Base-by-base conservation (phyloP, 1,140 invertebrate genomes). In the Brachionus paranguensis region DNA sequence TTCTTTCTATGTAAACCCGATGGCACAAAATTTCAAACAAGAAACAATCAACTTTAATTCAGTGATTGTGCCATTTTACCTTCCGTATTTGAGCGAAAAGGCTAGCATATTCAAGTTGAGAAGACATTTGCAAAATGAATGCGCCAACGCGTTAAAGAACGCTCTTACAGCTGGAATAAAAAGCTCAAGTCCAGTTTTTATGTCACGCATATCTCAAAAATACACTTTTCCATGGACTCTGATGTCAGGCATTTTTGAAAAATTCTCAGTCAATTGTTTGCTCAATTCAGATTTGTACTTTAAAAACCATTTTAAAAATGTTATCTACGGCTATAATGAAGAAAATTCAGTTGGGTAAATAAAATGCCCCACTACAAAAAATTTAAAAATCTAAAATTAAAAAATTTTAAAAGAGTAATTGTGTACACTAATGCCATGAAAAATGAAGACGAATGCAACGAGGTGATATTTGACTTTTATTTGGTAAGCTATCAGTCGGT, bases 271-370 rank as follows among this genome's bases (percentile, higher is more conserved):
- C 11, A 81, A 81, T 60, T 68, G 53, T 43, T n/a, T 81, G 11
- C 10, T 81, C 1, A 81, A 81, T 68, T 20, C 41, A 14, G 78
- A 81, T 60, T 45, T 81, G 7, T 45, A 64, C 27, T 81, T 37
- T 27, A 60, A 81, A 64, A 17, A 37, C 7, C 78, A 81, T 41
- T 81, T 14, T 64, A 81, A 81, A 64, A 68, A 81, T 81, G 20
- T 60, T 8, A 65, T 81, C 17, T 68, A 64, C 41, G 78, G n/a
- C 24, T 68, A 64, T 29, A 64, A 60, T 43, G 78, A 81, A 64
- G 78, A 81, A 43, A 68, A 81, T 43, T 12, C 78, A 27, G 60
- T 81, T n/a, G 78, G 78, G 76, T 79, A 79, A 79, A 29, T 78
- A 37, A 50, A 53, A 53, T 60, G 12, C 7, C 7, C 8, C 1